A percentile compares a stretch with the other conserved stretches of the same genome.
phyloP scores from a whole-genome alignment of 35 echinoderm and acorn worm species.

The Apostichopus japonicus region DNA sequence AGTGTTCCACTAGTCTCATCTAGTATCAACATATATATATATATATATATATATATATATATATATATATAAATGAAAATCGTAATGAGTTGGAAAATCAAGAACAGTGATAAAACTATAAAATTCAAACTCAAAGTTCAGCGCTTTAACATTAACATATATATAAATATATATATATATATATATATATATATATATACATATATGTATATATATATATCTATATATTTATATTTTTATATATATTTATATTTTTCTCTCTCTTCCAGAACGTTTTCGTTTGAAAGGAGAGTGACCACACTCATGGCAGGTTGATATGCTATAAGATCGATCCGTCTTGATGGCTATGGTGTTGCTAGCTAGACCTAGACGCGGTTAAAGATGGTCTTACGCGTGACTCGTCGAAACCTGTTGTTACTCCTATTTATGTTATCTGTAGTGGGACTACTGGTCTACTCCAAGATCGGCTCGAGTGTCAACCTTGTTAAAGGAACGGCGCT shows the following conservation, averaged over 20 bases:
- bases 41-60: no score
- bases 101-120: no score
- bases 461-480: constrained; percentile 7
- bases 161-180: no score
- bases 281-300: no score
- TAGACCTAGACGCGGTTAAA: background rate
- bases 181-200: background rate
- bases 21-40: no score
- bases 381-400: constrained; percentile 38
- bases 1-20: no score
- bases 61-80: no score
- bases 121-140: no score
- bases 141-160: no score
- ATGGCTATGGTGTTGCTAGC: background rate
- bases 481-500: background rate
- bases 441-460: background rate
- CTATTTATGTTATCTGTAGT: constrained; percentile 6
- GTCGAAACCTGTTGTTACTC: constrained; percentile 23
- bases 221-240: constrained; percentile 12
- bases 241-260: constrained; percentile 4
- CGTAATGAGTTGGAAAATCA: no score
- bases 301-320: no score
- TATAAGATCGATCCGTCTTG: background rate
- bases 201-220: constrained; percentile 29
- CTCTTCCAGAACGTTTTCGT: background rate